phyloP scores from a whole-genome alignment of 2,113 vertebrate species.

The Lophius piscatorius region DNA sequence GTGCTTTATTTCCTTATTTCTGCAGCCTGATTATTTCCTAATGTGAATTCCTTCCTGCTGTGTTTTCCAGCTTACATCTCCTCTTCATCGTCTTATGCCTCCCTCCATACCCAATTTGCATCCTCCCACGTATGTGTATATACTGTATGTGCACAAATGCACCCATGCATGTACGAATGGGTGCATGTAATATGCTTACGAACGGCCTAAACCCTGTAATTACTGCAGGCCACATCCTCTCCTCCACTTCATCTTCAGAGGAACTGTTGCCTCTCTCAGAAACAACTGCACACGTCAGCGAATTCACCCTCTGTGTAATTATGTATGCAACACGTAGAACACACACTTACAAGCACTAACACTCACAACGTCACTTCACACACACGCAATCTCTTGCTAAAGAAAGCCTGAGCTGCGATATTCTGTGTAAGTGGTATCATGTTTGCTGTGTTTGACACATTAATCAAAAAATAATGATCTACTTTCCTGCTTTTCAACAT shows the following conservation, averaged over 20 bases:
- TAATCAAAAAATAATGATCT: not conserved
- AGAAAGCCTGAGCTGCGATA: not conserved
- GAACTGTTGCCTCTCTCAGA: constrained; percentile 19
- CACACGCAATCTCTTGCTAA: not conserved
- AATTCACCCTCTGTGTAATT: constrained; percentile 26
- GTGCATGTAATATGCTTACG: constrained; percentile 44
- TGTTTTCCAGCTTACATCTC: constrained; percentile 37
- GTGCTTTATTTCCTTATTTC: not conserved
- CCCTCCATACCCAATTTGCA: constrained; percentile 44
- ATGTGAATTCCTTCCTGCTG: not conserved
- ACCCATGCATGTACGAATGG: constrained; percentile 31
- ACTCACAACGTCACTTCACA: constrained; percentile 18
- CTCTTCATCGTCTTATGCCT: constrained; percentile 44
- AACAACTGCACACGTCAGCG: constrained; percentile 7
- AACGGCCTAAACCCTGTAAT: constrained; percentile 62
- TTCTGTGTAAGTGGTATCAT: constrained; percentile 14
- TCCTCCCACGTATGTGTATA: constrained; percentile 42
- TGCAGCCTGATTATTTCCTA: constrained; percentile 1
- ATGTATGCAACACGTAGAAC: constrained; percentile 30
- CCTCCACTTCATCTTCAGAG: constrained; percentile 43
- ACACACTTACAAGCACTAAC: constrained; percentile 24
- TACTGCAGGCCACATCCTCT: constrained; percentile 54
- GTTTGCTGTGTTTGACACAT: constrained; percentile 7
- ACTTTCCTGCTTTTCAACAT: not conserved
- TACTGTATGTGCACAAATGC: constrained; percentile 20